These are phyloP conservation scores for Netelia inedita DNA, from an alignment of 2,888 invertebrate genomes.

Conservation along the genomic window DNA sequence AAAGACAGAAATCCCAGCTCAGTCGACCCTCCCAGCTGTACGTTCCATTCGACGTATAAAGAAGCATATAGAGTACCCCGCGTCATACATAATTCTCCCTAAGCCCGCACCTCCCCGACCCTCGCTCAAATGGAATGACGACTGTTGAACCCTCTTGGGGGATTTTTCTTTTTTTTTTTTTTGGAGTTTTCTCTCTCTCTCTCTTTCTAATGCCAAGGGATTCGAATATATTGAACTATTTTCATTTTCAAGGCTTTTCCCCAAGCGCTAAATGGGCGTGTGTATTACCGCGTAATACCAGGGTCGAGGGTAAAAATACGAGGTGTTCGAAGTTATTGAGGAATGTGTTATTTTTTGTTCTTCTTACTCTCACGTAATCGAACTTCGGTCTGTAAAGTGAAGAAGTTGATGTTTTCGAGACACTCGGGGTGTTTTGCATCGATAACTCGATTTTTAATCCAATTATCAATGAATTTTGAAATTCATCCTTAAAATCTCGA, in stretches of 20 bases:
- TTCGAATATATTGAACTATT: conserved; percentile 32
- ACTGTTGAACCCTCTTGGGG: conserved; percentile 19
- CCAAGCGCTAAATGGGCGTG: not conserved
- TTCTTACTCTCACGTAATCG: not conserved
- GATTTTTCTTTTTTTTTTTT: not conserved
- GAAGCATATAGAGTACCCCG: not conserved
- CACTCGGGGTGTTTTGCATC: no score
- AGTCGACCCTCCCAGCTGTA: conserved; percentile 48
- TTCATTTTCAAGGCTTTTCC: conserved; percentile 24
- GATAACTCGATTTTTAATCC: no score
- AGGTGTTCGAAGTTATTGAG: no score
- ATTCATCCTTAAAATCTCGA: not conserved
- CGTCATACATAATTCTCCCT: not conserved
- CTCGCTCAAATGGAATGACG: conserved; percentile 1
- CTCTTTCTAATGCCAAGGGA: not conserved
- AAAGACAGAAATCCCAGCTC: conserved; percentile 17
- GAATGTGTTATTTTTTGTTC: not conserved
- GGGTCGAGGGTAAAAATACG: no score
- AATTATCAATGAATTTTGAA: no score
- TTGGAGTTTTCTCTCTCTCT: no score
- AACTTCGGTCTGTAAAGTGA: no score
- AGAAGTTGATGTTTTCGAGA: no score
- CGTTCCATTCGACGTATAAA: conserved; percentile 1
- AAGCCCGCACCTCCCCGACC: conserved; percentile 9
- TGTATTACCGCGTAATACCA: not conserved